Base-by-base conservation (phyloP, 1,140 invertebrate genomes). In the Hestina assimilis region DNA sequence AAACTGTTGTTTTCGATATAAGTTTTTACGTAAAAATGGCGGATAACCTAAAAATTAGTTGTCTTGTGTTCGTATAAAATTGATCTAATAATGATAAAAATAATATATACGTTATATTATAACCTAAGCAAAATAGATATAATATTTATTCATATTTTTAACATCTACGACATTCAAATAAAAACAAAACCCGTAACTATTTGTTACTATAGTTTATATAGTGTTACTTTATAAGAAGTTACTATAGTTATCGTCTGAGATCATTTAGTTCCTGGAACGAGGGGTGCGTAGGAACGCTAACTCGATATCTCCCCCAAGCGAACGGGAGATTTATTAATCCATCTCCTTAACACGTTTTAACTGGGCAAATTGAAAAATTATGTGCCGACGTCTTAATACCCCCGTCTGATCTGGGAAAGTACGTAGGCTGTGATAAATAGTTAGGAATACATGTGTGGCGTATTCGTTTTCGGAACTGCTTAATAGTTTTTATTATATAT, bases 241-340 rank as follows among this genome's bases (percentile, higher is more conserved):
- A 7, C 15, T 9, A 11, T 17, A n/a, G 2, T 28, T 38, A 38
- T 38, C 33, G 33, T 19, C 15, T 38, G 33, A 38, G 6, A 38
- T 38, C 33, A 38, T 38, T 38, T 38, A 38, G 33, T 38, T 38
- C 47, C 38, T 12, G 43, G 53, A 26, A 35, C 54, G 35, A 54
- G 38, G 66, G 61, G 60, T 43, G 61, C 59, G 56, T 43, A 48
- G 70, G 67, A 59, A 61, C 68, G 66, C 59, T 75, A 72, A 75
- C 72, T 69, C 63, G 53, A 72, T 67, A 69, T 63, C 66, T 65
- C 72, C 69, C 68, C 72, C 42, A 55, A 60, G 7, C 29, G 11
- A 61, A 47, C 26, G 61, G 66, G 76, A 75, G 82, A 85, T 85
- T 83, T 81, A 83, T 85, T 82, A 82, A 85, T 85, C 81, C 78